A percentile compares a stretch with the other conserved stretches of the same genome.
phyloP scores from a whole-genome alignment of 1,140 invertebrate genomes.

The Nomia melanderi region DNA sequence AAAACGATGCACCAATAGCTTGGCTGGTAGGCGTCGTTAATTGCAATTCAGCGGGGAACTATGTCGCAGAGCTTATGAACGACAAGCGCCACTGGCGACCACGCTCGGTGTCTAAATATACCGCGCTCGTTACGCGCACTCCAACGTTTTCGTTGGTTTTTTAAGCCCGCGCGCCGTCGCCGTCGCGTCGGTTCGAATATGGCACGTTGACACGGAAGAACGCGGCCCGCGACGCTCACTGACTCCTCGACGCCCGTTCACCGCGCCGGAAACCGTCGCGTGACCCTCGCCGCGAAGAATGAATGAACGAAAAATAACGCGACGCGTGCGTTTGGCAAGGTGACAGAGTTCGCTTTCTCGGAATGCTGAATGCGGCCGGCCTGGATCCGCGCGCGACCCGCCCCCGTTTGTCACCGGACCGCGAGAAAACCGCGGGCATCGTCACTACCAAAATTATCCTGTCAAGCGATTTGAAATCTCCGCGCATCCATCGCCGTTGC shows the following conservation, averaged over 20 bases:
- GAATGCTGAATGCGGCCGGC: neutral
- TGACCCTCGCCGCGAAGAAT: neutral
- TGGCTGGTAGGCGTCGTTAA: slow-evolving; percentile 1
- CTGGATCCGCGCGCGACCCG: too few species aligned
- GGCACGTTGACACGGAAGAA: slow-evolving; percentile 11
- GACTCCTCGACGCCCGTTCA: too few species aligned
- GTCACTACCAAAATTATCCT: slow-evolving; percentile 3
- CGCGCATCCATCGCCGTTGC: neutral
- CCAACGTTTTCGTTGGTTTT: slow-evolving; percentile 58
- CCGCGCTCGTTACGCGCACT: slow-evolving; percentile 55
- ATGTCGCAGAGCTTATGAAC: slow-evolving; percentile 60
- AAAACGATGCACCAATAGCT: neutral
- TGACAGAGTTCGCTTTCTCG: slow-evolving; percentile 42
- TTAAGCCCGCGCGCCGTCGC: neutral
- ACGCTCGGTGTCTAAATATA: slow-evolving; percentile 68
- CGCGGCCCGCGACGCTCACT: neutral
- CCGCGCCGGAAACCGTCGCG: neutral
- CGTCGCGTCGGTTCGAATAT: too few species aligned
- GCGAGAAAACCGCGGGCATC: neutral
- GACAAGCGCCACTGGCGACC: slow-evolving; percentile 53
- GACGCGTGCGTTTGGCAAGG: slow-evolving; percentile 50
- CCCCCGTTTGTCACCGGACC: too few species aligned
- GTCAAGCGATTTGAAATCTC: neutral
- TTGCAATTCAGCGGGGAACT: slow-evolving; percentile 53
- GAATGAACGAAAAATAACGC: slow-evolving; percentile 51